These are phyloP conservation scores for Scelioninae gen. 1 DNA, from an alignment of 2,888 invertebrate genomes.

Conservation along the genomic window DNA sequence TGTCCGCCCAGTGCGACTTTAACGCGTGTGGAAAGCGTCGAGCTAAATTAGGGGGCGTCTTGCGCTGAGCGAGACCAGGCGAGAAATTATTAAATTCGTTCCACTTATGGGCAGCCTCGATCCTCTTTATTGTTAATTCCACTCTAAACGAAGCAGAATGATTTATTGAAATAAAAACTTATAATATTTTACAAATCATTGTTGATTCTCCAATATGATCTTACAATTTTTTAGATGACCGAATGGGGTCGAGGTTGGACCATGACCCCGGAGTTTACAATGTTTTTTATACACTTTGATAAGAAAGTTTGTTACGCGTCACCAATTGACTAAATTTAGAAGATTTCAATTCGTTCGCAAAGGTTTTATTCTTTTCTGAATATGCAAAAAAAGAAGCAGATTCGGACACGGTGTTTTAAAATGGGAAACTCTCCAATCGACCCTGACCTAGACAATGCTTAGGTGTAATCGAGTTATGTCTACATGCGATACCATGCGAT, in stretches of 20 bases:
- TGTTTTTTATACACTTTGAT: constrained; percentile 14
- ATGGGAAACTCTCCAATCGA: constrained; percentile 48
- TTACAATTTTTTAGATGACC: constrained; percentile 35
- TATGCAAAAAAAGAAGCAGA: no score
- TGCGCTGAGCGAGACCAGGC: constrained; percentile 54
- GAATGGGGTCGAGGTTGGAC: constrained; percentile 47
- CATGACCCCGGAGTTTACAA: constrained; percentile 40
- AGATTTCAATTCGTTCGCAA: no score
- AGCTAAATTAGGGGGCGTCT: constrained; percentile 76
- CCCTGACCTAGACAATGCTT: constrained; percentile 81
- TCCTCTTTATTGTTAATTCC: background rate
- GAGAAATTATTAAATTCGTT: background rate
- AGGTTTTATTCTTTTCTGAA: no score
- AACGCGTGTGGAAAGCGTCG: constrained; percentile 77
- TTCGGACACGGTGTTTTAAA: no score
- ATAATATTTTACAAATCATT: no score
- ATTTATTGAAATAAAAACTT: no score
- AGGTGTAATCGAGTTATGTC: constrained; percentile 80
- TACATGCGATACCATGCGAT: constrained; percentile 76
- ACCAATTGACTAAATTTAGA: no score
- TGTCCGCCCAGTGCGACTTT: background rate
- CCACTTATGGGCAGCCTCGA: background rate
- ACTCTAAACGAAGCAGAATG: background rate
- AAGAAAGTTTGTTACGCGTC: no score
- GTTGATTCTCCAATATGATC: no score